phyloP scores from a whole-genome alignment of 2,113 vertebrate genomes.

The Dinomys branickii region DNA sequence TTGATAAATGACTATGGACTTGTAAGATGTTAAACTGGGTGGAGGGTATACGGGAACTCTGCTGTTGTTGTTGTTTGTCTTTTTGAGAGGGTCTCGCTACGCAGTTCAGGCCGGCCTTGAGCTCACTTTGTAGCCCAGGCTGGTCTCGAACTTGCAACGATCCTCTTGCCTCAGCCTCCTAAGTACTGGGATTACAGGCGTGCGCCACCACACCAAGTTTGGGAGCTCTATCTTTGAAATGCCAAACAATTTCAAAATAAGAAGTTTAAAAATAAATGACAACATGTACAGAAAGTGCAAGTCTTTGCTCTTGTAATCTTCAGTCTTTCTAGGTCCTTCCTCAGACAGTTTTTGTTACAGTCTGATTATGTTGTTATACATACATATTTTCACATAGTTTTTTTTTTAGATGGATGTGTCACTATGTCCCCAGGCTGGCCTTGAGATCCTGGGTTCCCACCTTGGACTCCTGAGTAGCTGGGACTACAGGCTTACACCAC shows the following conservation, averaged over 20 bases:
- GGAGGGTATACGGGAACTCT: neutral
- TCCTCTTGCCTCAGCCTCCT: no score
- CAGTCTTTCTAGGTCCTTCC: neutral
- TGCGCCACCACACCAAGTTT: no score
- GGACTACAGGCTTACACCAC: no score
- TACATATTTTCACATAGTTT: neutral
- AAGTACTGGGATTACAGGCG: no score
- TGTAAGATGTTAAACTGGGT: neutral
- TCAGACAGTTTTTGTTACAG: neutral
- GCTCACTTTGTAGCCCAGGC: no score
- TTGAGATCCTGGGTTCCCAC: neutral
- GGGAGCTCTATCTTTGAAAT: neutral
- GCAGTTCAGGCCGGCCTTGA: no score
- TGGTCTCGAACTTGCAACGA: no score
- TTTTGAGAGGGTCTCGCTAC: no score
- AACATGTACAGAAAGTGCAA: neutral
- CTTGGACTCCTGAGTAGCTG: neutral
- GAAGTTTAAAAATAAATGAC: neutral
- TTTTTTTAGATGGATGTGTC: neutral
- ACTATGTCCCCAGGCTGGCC: neutral
- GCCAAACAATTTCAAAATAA: neutral
- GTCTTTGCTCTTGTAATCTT: neutral
- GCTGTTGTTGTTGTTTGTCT: neutral
- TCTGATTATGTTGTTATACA: neutral
- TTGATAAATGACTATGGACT: neutral